Evolutionary conservation across 2,888 invertebrate genomes (phyloP).

Genomic region (Vandiemenella viatica): DNA sequence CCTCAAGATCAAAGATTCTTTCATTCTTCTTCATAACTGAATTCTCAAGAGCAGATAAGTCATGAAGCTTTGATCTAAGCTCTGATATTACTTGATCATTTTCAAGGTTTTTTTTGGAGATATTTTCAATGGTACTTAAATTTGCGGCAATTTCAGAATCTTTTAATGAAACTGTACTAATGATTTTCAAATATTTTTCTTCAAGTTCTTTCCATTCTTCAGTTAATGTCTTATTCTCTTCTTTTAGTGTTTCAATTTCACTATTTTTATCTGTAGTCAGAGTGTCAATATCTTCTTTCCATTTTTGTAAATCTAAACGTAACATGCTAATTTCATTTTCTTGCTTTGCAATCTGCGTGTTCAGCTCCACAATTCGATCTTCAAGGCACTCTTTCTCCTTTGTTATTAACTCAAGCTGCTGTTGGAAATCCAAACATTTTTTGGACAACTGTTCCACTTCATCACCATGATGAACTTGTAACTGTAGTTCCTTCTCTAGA

Average conservation of each 20-base stretch:
- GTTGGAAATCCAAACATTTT: neutral
- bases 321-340: conserved; percentile 15
- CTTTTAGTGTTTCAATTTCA: neutral
- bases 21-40: conserved; percentile 19
- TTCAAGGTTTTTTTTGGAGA: too few species aligned
- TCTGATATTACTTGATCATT: neutral
- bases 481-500: too few species aligned
- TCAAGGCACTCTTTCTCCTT: conserved; percentile 1
- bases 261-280: neutral
- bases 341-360: conserved; percentile 24
- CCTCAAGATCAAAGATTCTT: conserved; percentile 29
- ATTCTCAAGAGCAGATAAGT: neutral
- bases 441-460: too few species aligned
- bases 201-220: conserved; percentile 15
- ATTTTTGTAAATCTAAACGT: neutral
- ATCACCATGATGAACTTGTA: too few species aligned
- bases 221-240: too few species aligned
- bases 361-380: conserved; percentile 19
- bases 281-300: conserved; percentile 1
- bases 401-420: neutral
- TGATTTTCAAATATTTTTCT: too few species aligned
- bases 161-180: too few species aligned
- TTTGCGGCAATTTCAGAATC: too few species aligned
- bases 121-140: too few species aligned
- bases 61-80: neutral